Percentiles rank a stretch among this genome's conserved stretches.
These are phyloP conservation scores for Nymphalis io DNA, from an alignment of 1,140 invertebrate genomes.

Conservation along the genomic window DNA sequence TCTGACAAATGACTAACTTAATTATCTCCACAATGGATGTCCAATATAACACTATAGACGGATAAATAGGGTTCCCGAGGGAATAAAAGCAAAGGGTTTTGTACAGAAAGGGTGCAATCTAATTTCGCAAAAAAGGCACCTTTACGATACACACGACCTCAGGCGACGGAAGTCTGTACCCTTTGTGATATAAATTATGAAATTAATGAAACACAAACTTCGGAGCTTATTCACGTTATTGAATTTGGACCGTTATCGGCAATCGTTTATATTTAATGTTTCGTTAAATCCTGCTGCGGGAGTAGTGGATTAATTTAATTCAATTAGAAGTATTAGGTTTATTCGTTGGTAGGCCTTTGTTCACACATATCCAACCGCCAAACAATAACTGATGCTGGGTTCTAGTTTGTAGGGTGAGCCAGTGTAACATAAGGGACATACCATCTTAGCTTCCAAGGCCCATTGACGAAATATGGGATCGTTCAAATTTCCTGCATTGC, in stretches of 20 bases:
- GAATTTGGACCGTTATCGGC: not conserved
- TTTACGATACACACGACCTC: constrained; percentile 51
- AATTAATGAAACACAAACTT: constrained; percentile 29
- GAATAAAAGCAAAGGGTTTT: constrained; percentile 54
- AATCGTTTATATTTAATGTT: not conserved
- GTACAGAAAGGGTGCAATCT: constrained; percentile 68
- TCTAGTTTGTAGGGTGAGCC: too few species aligned
- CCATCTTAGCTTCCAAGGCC: too few species aligned
- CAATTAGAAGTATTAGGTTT: too few species aligned
- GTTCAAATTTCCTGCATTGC: too few species aligned
- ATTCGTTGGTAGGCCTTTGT: too few species aligned
- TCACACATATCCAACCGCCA: too few species aligned
- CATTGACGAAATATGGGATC: too few species aligned
- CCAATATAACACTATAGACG: constrained; percentile 50
- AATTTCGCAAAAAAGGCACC: constrained; percentile 69
- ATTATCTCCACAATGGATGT: constrained; percentile 58
- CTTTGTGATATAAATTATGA: constrained; percentile 27
- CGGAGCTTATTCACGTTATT: not conserved
- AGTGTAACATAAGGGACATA: too few species aligned
- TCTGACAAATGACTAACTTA: constrained; percentile 52
- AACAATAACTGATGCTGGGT: too few species aligned
- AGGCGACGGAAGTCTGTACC: not conserved
- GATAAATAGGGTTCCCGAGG: constrained; percentile 49
- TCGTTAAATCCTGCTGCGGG: too few species aligned
- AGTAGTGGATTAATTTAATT: too few species aligned